phyloP scores from a whole-genome alignment of 2,113 vertebrate genomes.

The Polypterus bichir region DNA sequence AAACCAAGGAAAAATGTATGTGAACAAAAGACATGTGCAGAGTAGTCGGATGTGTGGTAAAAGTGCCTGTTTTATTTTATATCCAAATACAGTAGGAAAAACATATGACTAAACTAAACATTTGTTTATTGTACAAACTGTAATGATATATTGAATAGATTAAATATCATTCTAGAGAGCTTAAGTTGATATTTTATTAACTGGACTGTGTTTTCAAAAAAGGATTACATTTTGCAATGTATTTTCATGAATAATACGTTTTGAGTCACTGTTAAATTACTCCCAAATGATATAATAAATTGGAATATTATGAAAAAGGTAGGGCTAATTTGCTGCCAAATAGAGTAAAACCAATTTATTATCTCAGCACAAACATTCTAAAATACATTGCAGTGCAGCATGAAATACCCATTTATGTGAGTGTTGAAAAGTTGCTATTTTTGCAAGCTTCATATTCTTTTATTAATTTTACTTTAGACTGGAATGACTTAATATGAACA shows the following conservation, averaged over 20 bases:
- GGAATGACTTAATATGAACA: no score
- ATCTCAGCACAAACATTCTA: constrained; percentile 32
- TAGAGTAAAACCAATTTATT: constrained; percentile 63
- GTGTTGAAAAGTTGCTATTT: background rate
- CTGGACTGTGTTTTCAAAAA: constrained; percentile 30
- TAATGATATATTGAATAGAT: background rate
- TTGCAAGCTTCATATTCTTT: background rate
- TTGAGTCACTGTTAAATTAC: constrained; percentile 53
- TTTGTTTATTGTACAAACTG: no score
- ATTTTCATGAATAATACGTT: constrained; percentile 52
- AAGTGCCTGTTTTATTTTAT: no score
- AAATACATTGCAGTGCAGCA: constrained; percentile 12
- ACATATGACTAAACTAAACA: no score
- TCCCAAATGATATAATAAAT: constrained; percentile 62
- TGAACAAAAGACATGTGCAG: no score
- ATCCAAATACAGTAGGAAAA: no score
- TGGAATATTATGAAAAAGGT: constrained; percentile 61
- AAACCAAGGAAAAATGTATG: no score
- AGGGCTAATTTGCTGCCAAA: constrained; percentile 58
- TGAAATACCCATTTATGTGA: background rate
- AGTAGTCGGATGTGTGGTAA: no score
- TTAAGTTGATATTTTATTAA: constrained; percentile 45
- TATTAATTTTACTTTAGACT: no score
- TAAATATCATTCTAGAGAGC: constrained; percentile 12
- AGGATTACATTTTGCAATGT: constrained; percentile 49